Base-by-base conservation (phyloP, 2,888 invertebrate species). In the Chalcosyrphus nemorum region DNA sequence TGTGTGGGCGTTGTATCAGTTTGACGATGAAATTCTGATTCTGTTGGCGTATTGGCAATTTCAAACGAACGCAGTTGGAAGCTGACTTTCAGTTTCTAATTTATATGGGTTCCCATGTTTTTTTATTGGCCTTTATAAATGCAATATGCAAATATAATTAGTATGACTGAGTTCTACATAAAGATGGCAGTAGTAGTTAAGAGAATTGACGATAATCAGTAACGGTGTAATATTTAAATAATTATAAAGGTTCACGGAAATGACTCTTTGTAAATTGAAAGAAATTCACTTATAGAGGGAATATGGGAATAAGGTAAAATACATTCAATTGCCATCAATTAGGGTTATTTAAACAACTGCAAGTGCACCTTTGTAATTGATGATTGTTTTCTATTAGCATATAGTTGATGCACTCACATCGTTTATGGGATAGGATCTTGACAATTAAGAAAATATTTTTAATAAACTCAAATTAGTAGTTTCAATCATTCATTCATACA, bases 81-180 rank as follows among this genome's bases (percentile, higher is more conserved):
- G 45, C 43, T 78, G 78, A 77, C 68, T 82, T 74, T 82, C 66
- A 52, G 61, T 68, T 74, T 76, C 61, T 72, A 74, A 68, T 68
- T 82, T 72, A 45, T 72, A 68, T 54, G 66, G 50, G 35, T 63
- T 68, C 56, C 11, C 38, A 38, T 45, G 63, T 68, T 19, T 41
- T 19, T 41, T 70, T 17, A 61, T 66, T 77, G 77, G 66, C 72
- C 66, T 82, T 72, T 32, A 19, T 43, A 29, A n/a, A 68, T 76
- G 76, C 63, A 72, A 71, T 76, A 76, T 81, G 81, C 81, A 68
- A 82, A 78, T 70, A 6, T 7, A 63, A 50, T 75, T 47, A 63
- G 61, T 27, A 52, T 29, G 71, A 11, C 21, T 52, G 13, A 50
- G 52, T 29, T 61, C 38, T n/a, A 19, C 59, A 9, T 19, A 17